Evolutionary conservation across 2,797 vertebrate genomes (phyloP).

Genomic region (Lacerta bilineata): DNA sequence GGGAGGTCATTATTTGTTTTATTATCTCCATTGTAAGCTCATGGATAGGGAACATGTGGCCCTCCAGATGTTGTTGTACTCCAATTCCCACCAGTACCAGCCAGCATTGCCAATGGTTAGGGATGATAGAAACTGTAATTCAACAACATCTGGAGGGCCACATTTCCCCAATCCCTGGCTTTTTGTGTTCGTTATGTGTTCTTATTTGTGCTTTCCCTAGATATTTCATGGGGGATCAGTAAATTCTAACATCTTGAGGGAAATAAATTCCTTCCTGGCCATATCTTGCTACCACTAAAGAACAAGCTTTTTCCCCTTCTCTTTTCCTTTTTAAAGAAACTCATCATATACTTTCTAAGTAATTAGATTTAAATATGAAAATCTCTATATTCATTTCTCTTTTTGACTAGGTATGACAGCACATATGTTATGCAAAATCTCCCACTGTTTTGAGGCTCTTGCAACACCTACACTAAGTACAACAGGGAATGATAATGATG

Average conservation of each 20-base stretch:
- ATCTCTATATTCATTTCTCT: constrained; percentile 46
- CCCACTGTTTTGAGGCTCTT: constrained; percentile 46
- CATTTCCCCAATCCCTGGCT: background rate
- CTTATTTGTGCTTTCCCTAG: background rate
- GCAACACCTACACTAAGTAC: constrained; percentile 50
- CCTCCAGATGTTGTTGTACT: background rate
- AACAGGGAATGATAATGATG: constrained; percentile 50
- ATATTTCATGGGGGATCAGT: background rate
- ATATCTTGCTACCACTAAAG: constrained; percentile 25
- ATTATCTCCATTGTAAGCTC: too few species aligned
- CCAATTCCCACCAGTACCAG: background rate
- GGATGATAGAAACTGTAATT: background rate
- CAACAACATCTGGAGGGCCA: background rate
- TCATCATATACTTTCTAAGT: constrained; percentile 26
- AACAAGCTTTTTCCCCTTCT: background rate
- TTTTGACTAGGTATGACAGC: constrained; percentile 46
- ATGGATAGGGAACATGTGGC: background rate
- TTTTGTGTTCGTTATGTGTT: background rate
- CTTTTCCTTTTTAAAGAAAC: background rate
- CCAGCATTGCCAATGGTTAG: background rate
- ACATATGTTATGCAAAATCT: constrained; percentile 57
- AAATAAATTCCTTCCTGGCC: constrained; percentile 31
- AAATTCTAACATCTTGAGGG: constrained; percentile 28
- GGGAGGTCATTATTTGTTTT: too few species aligned
- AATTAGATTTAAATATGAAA: constrained; percentile 52